These are phyloP conservation scores for Dryoscopus gambensis DNA, from an alignment of 2,113 vertebrate species.

Conservation along the genomic window DNA sequence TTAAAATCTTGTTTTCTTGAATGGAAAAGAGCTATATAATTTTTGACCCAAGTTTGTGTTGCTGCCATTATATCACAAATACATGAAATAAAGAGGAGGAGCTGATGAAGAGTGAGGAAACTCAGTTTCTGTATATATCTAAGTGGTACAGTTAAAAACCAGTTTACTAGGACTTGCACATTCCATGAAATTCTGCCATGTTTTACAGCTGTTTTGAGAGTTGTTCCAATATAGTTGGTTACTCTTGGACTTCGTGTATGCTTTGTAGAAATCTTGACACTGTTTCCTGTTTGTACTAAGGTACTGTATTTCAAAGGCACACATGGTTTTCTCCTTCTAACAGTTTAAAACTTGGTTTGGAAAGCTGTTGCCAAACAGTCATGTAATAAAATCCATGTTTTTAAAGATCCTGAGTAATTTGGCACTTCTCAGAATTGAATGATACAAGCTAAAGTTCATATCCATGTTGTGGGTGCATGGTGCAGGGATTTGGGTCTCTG, in stretches of 20 bases:
- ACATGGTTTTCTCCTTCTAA: background rate
- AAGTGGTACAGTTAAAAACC: background rate
- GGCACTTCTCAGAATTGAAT: background rate
- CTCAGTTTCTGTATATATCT: constrained; percentile 2
- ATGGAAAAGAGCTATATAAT: background rate
- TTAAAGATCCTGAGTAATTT: background rate
- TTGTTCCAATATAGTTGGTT: background rate
- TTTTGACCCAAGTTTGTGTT: background rate
- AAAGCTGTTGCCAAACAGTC: background rate
- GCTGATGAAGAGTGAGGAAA: background rate
- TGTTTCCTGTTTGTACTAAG: background rate
- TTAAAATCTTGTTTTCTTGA: background rate
- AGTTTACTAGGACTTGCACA: constrained; percentile 3
- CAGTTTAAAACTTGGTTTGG: background rate
- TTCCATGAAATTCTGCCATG: background rate
- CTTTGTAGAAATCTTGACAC: background rate
- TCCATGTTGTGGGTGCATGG: background rate
- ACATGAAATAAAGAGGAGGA: background rate
- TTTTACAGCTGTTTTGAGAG: background rate
- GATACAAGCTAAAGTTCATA: background rate
- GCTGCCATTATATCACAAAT: background rate
- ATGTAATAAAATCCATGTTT: background rate
- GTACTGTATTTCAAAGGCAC: background rate
- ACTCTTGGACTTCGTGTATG: background rate
- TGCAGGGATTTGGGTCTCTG: background rate